Evolutionary conservation across 2,888 invertebrate genomes (phyloP), one percentile per base, ranked within the genome.

Genomic region (Oxytorus armatus): DNA sequence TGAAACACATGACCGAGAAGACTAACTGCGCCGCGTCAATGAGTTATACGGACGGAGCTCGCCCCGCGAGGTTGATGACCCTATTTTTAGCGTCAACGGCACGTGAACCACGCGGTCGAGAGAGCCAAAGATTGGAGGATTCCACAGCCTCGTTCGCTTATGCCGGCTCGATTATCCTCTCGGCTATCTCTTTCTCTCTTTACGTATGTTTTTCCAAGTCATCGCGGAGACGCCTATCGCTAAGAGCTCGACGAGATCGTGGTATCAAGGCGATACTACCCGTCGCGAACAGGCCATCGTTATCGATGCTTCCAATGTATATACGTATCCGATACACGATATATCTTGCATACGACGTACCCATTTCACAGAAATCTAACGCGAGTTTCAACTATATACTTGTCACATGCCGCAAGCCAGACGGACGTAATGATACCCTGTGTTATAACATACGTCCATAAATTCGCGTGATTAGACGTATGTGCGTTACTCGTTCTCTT

Each of bases 31-130:
- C 55, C 8, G 53, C 44, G n/a, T n/a, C n/a, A n/a, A n/a, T n/a
- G 61, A 63, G 53, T 74, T 53, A 29, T 59, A n/a, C n/a, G 57
- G 69, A 39, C 47, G 10, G 57, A 39, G n/a, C 77, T 73, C 73
- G 77, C n/a, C n/a, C n/a, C 57, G 77, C 74, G 77, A 74, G 80
- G 77, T 80, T 72, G 79, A 78, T 73, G 82, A 76, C 79, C n/a
- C 79, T 82, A 82, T 83, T 83, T 83, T 83, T 80, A 78, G 76
- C 44, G 51, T 68, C 44, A 18, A 14, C 55, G 29, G 16, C 55
- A 14, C 55, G 29, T 55, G 29, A 55, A 25, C 11, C 44, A 29
- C 18, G 59, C 29, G 47, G 68, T 21, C 66, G 65, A 36, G 72
- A 73, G 70, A 72, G 39, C 76, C n/a, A 73, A 74, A 55, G 69